These are phyloP conservation scores for Scaptomyza parva DNA, from an alignment of 2,888 invertebrate species.

Conservation along the genomic window DNA sequence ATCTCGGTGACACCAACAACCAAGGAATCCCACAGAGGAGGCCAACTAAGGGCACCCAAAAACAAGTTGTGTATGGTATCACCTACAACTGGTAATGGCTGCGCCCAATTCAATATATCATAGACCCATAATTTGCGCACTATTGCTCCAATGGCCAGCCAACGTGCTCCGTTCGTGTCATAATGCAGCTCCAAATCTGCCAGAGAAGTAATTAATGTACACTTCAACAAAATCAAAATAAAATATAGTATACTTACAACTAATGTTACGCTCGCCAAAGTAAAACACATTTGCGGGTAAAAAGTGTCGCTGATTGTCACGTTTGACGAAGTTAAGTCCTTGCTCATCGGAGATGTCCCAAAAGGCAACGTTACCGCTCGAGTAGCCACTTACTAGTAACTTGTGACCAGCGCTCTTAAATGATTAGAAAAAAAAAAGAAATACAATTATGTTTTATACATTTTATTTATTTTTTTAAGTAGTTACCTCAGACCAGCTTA, in stretches of 20 bases:
- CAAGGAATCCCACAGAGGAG: constrained; percentile 79
- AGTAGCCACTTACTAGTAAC: constrained; percentile 87
- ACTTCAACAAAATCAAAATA: background rate
- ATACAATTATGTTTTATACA: background rate
- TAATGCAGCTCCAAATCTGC: constrained; percentile 83
- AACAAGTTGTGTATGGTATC: constrained; percentile 62
- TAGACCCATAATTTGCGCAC: constrained; percentile 70
- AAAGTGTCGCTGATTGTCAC: constrained; percentile 82
- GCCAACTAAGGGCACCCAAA: constrained; percentile 74
- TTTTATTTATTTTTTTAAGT: background rate
- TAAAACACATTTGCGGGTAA: constrained; percentile 86
- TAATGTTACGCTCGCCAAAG: constrained; percentile 86
- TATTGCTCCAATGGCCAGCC: constrained; percentile 73
- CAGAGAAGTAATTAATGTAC: background rate
- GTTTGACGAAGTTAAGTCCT: constrained; percentile 71
- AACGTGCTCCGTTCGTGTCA: constrained; percentile 78
- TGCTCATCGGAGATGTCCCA: constrained; percentile 86
- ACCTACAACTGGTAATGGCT: constrained; percentile 63
- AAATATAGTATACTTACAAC: constrained; percentile 84
- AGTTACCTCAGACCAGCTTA: constrained; percentile 83
- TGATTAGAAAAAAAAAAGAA: constrained; percentile 59
- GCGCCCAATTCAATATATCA: constrained; percentile 73
- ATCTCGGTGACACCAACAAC: constrained; percentile 64
- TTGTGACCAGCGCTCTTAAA: constrained; percentile 82
- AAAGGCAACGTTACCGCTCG: constrained; percentile 88